A percentile compares a stretch with the other conserved stretches of the same genome.
Evolutionary conservation across 2,888 invertebrate species (phyloP).

Genomic region (Bruchidius siliquastri): DNA sequence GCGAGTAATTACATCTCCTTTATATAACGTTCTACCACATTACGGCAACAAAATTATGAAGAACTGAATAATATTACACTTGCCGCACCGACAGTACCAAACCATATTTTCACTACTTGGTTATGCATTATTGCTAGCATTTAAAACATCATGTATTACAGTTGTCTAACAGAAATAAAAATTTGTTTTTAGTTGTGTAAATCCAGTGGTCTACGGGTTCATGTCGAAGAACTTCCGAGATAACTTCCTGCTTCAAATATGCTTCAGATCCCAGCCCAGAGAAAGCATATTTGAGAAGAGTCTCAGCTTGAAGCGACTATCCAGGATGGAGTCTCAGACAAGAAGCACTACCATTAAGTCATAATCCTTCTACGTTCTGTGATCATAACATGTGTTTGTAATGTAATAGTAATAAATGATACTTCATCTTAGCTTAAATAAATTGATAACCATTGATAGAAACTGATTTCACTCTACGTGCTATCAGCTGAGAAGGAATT

Average conservation of each 20-base stretch:
- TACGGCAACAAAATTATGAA: no score
- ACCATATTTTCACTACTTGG: no score
- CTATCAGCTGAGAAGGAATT: no score
- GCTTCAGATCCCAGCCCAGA: conserved; percentile 31
- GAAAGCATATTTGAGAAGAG: conserved; percentile 18
- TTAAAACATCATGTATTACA: no score
- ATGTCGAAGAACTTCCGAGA: conserved; percentile 68
- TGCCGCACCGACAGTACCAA: no score
- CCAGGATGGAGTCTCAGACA: conserved; percentile 39
- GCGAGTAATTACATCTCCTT: no score
- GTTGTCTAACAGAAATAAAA: not conserved
- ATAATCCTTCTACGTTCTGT: not conserved
- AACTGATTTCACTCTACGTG: no score
- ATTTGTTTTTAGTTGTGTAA: conserved; percentile 56
- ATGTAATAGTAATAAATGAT: not conserved
- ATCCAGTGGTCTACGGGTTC: conserved; percentile 70
- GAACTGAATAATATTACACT: no score
- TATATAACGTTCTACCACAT: no score
- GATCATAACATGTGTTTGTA: not conserved
- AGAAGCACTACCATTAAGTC: conserved; percentile 35
- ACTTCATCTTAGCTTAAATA: not conserved
- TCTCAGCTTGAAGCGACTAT: conserved; percentile 37
- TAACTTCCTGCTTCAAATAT: conserved; percentile 53
- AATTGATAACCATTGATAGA: no score
- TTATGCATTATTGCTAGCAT: no score